These are phyloP conservation scores for Pygathrix nemaeus DNA, from an alignment of 2,113 vertebrate genomes.

Conservation along the genomic window DNA sequence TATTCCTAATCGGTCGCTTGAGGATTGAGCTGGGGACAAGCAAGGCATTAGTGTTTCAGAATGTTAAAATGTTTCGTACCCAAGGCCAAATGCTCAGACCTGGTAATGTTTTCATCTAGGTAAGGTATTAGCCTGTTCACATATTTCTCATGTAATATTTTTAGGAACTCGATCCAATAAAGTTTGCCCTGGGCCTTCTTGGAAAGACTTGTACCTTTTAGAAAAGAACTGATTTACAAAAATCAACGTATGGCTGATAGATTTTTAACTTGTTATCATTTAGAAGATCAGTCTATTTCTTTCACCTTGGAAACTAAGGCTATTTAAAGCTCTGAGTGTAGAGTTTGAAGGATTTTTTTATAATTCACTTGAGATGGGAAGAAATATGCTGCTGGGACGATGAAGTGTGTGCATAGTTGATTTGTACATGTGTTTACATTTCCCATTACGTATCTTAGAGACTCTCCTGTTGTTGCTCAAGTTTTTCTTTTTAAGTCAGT, in stretches of 20 bases:
- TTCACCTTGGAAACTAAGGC: conserved; percentile 34
- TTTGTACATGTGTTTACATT: conserved; percentile 26
- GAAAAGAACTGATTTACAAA: conserved; percentile 39
- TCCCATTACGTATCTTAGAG: not conserved
- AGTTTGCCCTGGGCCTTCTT: conserved; percentile 18
- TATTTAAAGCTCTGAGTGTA: conserved; percentile 8
- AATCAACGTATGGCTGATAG: not conserved
- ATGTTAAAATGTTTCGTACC: not conserved
- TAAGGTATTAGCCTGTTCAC: not conserved
- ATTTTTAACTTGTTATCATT: conserved; percentile 44
- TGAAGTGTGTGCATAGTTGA: not conserved
- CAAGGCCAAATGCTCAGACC: not conserved
- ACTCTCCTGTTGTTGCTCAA: not conserved
- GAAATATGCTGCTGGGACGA: not conserved
- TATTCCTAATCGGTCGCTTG: not conserved
- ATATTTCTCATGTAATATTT: conserved; percentile 29
- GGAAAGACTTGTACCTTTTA: conserved; percentile 29
- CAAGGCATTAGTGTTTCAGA: not conserved
- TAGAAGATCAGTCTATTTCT: conserved; percentile 5
- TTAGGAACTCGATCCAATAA: not conserved
- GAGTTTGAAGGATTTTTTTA: conserved; percentile 12
- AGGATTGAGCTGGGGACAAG: not conserved
- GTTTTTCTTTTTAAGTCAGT: conserved; percentile 46
- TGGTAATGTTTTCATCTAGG: conserved; percentile 2
- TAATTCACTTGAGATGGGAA: conserved; percentile 19